Conservation (phyloP, 2,888 invertebrate species). For the Dascillus cervinus region DNA sequence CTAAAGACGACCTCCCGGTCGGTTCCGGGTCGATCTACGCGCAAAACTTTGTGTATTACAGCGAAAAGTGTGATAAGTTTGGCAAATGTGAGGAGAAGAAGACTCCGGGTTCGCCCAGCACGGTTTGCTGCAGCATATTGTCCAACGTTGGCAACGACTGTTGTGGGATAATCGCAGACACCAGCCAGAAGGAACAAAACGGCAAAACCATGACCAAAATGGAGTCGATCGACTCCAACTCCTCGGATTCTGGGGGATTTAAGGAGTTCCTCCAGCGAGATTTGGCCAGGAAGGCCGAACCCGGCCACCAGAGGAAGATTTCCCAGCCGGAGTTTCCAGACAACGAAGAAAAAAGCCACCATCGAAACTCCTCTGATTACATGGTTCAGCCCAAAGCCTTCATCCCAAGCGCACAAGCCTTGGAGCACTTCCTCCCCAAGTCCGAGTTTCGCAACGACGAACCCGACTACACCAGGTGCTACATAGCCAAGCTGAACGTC, state of each 20-base stretch:
- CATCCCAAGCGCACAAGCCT: slow-evolving; percentile 37
- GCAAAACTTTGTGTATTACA: neutral
- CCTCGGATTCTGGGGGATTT: slow-evolving; percentile 43
- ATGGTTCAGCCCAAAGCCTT: slow-evolving; percentile 24
- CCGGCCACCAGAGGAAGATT: slow-evolving; percentile 33
- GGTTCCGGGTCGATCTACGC: neutral
- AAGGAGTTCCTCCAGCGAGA: slow-evolving; percentile 41
- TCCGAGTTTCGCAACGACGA: slow-evolving; percentile 9
- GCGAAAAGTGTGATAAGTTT: slow-evolving; percentile 34
- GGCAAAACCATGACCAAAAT: slow-evolving; percentile 37
- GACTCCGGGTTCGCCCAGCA: slow-evolving; percentile 40
- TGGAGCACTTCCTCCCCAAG: slow-evolving; percentile 38
- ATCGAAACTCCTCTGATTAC: slow-evolving; percentile 34
- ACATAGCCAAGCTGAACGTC: slow-evolving; percentile 17
- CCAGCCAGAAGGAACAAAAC: slow-evolving; percentile 34
- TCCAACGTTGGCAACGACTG: slow-evolving; percentile 42
- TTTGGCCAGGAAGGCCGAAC: slow-evolving; percentile 20
- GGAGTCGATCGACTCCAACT: slow-evolving; percentile 41
- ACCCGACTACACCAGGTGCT: slow-evolving; percentile 13
- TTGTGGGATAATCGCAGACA: slow-evolving; percentile 39
- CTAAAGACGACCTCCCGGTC: neutral
- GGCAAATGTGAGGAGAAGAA: slow-evolving; percentile 29
- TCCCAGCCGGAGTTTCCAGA: slow-evolving; percentile 36
- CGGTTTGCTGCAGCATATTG: slow-evolving; percentile 42
- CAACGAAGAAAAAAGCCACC: slow-evolving; percentile 27